These are phyloP conservation scores for Apostichopus californicus DNA, from an alignment of 35 echinoderm and acorn worm species.

Conservation along the genomic window DNA sequence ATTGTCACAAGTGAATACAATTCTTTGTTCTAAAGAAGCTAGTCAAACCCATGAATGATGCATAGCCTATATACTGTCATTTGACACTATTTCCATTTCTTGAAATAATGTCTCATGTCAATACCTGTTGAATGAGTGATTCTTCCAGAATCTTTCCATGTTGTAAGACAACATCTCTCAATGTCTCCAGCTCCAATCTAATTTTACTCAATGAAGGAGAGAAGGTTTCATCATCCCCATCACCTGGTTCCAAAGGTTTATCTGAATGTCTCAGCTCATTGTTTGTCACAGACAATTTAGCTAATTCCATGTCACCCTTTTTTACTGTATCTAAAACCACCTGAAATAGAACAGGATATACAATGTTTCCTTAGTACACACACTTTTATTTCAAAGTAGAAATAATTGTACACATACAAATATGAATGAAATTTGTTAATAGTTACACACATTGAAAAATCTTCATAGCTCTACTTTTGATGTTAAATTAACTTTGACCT, in stretches of 20 bases:
- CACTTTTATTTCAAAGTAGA: too few relatives aligned
- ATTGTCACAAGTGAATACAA: too few relatives aligned
- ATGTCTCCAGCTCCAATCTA: slow-evolving; percentile 58
- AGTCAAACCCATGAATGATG: too few relatives aligned
- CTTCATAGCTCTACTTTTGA: not conserved
- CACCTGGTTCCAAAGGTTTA: slow-evolving; percentile 41
- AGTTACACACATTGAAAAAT: not conserved
- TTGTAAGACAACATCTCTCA: slow-evolving; percentile 69
- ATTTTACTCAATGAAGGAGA: slow-evolving; percentile 63
- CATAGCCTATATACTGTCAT: too few relatives aligned
- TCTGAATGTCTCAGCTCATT: slow-evolving; percentile 1
- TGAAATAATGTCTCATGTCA: not conserved
- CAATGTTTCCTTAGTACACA: not conserved
- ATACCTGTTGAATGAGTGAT: slow-evolving; percentile 78
- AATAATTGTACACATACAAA: too few relatives aligned
- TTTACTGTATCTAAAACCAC: slow-evolving; percentile 61
- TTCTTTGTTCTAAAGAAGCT: too few relatives aligned
- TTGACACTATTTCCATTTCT: too few relatives aligned
- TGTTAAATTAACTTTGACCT: too few relatives aligned
- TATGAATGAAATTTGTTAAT: not conserved
- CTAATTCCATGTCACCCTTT: slow-evolving; percentile 37
- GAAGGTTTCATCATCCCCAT: slow-evolving; percentile 43
- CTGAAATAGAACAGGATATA: slow-evolving; percentile 28
- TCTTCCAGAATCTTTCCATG: slow-evolving; percentile 72
- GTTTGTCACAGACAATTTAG: slow-evolving; percentile 25